Percentiles rank a stretch among this genome's conserved stretches.
Conservation (phyloP, 2,888 invertebrate species). For the Myathropa florea region DNA sequence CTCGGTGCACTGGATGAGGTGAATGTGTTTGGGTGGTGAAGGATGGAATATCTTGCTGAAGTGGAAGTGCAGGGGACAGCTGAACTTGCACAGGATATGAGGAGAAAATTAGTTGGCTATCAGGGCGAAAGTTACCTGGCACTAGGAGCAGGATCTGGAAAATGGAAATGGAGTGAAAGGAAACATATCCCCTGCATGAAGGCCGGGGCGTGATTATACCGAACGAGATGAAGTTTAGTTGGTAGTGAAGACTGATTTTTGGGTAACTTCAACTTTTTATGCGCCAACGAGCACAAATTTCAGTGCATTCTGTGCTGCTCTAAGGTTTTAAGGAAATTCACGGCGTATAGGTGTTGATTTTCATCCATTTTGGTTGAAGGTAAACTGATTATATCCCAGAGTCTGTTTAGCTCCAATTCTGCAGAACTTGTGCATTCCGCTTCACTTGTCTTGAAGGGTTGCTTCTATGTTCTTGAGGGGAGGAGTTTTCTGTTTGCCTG, state of each 20-base stretch:
- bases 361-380: no score
- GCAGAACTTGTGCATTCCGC: no score
- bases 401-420: no score
- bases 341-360: not conserved
- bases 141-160: not conserved
- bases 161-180: not conserved
- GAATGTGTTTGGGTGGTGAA: not conserved
- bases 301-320: not conserved
- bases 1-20: constrained; percentile 18
- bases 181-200: not conserved
- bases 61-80: not conserved
- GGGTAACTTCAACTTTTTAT: not conserved
- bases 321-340: not conserved
- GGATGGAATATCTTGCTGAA: not conserved
- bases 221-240: not conserved
- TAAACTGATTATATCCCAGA: no score
- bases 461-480: no score
- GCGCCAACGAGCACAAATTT: no score
- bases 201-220: not conserved
- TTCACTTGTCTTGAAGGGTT: no score
- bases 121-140: constrained; percentile 20
- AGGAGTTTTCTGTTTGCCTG: no score
- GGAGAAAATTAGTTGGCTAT: constrained; percentile 52
- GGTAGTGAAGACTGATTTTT: not conserved
- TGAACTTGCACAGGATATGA: constrained; percentile 43